Percentiles rank a stretch among this genome's conserved stretches.
Evolutionary conservation across 1,140 invertebrate genomes (phyloP).

Genomic region (Lanistes nyassanus): DNA sequence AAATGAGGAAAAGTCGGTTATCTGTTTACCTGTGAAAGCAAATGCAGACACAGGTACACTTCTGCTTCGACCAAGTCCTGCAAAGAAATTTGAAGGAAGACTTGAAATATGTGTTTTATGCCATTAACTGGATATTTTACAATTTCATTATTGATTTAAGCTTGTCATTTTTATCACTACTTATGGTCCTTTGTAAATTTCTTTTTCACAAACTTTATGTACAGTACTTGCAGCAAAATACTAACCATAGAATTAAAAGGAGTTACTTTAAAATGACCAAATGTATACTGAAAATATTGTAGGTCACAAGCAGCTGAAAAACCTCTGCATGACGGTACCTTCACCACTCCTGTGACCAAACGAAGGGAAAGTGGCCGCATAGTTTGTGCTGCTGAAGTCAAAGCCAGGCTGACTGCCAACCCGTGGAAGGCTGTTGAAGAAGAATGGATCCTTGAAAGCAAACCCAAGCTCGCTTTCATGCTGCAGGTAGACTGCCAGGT

Average conservation of each 20-base stretch:
- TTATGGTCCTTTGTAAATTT: no score
- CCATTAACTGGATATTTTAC: no score
- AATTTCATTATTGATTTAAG: no score
- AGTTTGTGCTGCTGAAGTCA: constrained; percentile 27
- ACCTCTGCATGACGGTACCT: constrained; percentile 29
- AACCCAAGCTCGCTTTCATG: constrained; percentile 68
- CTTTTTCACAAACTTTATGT: no score
- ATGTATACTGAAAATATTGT: no score
- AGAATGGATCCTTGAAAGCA: constrained; percentile 55
- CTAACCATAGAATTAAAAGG: no score
- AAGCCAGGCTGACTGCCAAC: constrained; percentile 11
- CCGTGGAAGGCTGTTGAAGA: constrained; percentile 48
- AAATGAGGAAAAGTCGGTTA: no score
- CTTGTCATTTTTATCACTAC: no score
- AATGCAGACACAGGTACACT: constrained; percentile 50
- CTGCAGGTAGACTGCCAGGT: constrained; percentile 78
- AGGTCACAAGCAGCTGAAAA: no score
- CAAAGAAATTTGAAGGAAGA: constrained; percentile 23
- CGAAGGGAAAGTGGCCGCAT: constrained; percentile 32
- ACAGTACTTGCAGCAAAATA: no score
- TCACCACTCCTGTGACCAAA: constrained; percentile 29
- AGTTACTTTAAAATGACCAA: no score
- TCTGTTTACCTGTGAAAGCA: constrained; percentile 40
- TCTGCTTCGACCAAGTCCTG: constrained; percentile 49
- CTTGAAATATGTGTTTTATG: no score